Evolutionary conservation across 2,113 vertebrate species (phyloP).

Genomic region (Corythaixoides concolor): DNA sequence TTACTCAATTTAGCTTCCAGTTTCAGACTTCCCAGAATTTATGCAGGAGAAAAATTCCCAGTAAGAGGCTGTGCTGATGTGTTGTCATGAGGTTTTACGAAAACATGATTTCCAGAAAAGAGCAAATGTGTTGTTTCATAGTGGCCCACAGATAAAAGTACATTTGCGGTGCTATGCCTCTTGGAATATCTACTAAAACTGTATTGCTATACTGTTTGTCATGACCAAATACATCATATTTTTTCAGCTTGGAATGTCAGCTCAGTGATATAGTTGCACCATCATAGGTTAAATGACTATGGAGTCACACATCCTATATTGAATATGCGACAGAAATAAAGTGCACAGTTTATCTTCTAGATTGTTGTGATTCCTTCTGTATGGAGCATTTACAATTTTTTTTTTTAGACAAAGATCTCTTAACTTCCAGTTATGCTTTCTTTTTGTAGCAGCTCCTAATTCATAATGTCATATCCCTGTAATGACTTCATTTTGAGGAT

Average conservation of each 20-base stretch:
- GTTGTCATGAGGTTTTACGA: neutral
- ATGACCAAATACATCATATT: neutral
- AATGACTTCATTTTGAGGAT: neutral
- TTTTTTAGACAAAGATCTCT: neutral
- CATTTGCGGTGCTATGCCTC: neutral
- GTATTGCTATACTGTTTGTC: neutral
- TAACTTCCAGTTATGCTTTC: neutral
- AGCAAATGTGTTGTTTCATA: neutral
- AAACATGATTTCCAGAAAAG: neutral
- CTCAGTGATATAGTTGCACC: neutral
- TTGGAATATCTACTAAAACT: neutral
- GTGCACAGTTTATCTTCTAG: neutral
- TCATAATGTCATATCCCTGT: neutral
- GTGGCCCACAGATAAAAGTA: fast-evolving
- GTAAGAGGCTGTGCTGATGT: neutral
- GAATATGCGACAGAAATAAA: neutral
- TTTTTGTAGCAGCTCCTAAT: neutral
- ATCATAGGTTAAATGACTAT: neutral
- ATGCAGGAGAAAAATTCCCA: neutral
- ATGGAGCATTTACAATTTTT: neutral
- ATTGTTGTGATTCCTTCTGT: neutral
- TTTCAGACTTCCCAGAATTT: constrained; percentile 35
- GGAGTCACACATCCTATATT: neutral
- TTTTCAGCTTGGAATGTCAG: neutral
- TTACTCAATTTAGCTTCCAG: neutral